Base-by-base conservation (phyloP, 2,797 vertebrate species). In the Semotilus atromaculatus region DNA sequence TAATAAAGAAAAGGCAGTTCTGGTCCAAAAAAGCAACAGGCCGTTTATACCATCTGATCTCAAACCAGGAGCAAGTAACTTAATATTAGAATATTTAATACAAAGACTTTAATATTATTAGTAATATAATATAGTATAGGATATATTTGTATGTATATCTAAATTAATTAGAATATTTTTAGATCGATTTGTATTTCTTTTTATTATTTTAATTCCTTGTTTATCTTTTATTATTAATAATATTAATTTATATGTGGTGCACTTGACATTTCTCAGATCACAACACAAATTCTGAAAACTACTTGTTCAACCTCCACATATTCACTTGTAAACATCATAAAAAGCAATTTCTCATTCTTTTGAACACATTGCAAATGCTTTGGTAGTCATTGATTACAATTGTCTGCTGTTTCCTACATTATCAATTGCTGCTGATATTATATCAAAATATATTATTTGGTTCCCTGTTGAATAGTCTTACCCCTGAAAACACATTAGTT, bases 331-430 rank as follows among this genome's bases (percentile, higher is more conserved):
- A 11, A 13, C 3, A 43, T 43, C 43, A 13, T 43, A n/a, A 45
- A 45, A 45, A 45, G 11, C 43, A 45, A 4, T 45, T 45, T 45
- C 0, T 45, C 13, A 14, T 45, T 45, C 11, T 40, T 40, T 9
- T 9, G 8, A 40, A 40, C 38, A 9, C 9, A 40, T 40, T 40
- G 38, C 8, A 9, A 40, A 40, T 40, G 38, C 38, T 40, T 40
- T 40, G 8, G 9, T 9, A 9, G 38, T 2, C 9, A 40, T 9
- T 40, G 38, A 10, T 40, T 40, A 13, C 13, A 26, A 43, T 45
- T 72, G 14, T 45, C 40, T 72, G 21, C 68, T 71, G 68, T 43
- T 45, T 72, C n/a, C 40, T n/a, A n/a, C n/a, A n/a, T n/a, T 45
- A 26, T 68, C 36, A 68, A 40, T n/a, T 68, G 21, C 67, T 68